Evolutionary conservation across 2,888 invertebrate genomes (phyloP), one percentile per base, ranked within the genome.

Genomic region (Chymomyza caudatula): DNA sequence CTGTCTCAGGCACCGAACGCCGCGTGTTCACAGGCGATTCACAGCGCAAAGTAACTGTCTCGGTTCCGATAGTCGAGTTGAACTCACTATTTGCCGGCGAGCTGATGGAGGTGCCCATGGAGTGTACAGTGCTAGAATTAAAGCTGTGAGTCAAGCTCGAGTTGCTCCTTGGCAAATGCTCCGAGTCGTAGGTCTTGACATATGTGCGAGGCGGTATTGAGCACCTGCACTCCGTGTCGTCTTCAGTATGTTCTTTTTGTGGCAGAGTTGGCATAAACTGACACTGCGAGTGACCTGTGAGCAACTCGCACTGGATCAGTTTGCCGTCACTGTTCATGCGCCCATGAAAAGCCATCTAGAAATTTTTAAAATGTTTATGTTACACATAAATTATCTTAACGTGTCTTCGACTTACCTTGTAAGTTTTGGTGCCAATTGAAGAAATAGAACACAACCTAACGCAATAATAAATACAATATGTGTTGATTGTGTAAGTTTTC

Each of bases 271-370:
- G 11, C 0, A 23, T 43, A 6, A 15, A 19, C 11, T 67, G 58
- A 22, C 52, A 3, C 22, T 60, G 58, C 11, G 58, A 23, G 6
- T 57, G 44, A 4, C 37, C 44, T 3, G n/a, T 17, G 49, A 66
- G 54, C 3, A 66, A 19, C 13, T 73, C 71, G 13, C 60, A 60
- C 6, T 85, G 67, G 1, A 69, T 42, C 19, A 67, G 55, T 15
- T 71, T 56, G 37, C 69, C 77, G 4, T 52, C 52, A 0, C 47
- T 55, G 20, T 79, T 71, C 20, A 82, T 15, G 15, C 67, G 87
- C 29, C 83, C 85, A 8, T 78, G 43, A 57, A 85, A 86, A 15
- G 80, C 83, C 80, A 80, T 80, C 42, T 22, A 11, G 11, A 37
- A 37, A 11, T 11, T 11, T 37, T 37, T 37, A 2, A 37, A 0